Evolutionary conservation across 2,113 vertebrate species (phyloP).

Genomic region (Calidris pygmaea): DNA sequence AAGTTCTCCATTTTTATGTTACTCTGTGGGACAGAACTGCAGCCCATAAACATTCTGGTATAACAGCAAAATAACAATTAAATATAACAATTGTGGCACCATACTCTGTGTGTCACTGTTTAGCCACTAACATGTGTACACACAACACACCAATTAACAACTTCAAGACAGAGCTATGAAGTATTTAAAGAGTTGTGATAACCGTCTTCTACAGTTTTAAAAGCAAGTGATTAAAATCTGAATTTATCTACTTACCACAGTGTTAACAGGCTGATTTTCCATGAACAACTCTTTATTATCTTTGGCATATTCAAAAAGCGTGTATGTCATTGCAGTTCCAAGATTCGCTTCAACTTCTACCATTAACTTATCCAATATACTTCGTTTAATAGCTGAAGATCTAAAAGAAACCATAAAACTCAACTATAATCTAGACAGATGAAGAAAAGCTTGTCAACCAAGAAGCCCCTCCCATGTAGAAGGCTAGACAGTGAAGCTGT

Average conservation of each 20-base stretch:
- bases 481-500: background rate
- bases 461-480: background rate
- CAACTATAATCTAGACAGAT: background rate
- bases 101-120: background rate
- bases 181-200: background rate
- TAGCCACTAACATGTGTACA: background rate
- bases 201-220: background rate
- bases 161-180: background rate
- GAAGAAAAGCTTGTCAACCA: background rate
- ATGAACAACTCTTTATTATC: constrained; percentile 92
- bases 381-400: constrained; percentile 83
- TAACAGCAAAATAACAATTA: background rate
- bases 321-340: constrained; percentile 96
- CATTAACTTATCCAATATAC: constrained; percentile 85
- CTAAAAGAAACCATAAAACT: constrained; percentile 65
- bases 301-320: constrained; percentile 95
- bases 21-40: background rate
- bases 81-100: background rate
- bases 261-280: constrained; percentile 86
- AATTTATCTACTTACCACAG: constrained; percentile 75
- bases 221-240: background rate
- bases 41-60: background rate
- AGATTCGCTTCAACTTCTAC: constrained; percentile 91
- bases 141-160: background rate
- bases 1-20: background rate